Evolutionary conservation across 1,140 invertebrate genomes (phyloP).

Genomic region (Halesus radiatus): DNA sequence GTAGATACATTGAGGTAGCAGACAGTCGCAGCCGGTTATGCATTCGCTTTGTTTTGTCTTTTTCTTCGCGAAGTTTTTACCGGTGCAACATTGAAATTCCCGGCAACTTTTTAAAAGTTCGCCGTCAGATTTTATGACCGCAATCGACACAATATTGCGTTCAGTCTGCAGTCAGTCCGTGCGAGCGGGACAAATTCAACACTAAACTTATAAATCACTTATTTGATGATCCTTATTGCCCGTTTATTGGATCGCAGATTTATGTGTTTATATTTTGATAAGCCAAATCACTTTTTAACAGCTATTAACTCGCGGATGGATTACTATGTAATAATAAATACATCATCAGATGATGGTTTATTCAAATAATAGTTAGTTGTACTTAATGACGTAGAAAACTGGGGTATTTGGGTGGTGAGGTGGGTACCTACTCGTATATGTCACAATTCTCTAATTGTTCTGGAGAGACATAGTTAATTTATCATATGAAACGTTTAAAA

Average conservation of each 20-base stretch:
- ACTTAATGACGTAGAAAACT: too few species aligned
- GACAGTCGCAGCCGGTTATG: conserved; percentile 36
- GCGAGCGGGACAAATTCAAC: too few species aligned
- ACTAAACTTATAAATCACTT: conserved; percentile 29
- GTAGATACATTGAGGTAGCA: background rate
- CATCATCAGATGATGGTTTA: too few species aligned
- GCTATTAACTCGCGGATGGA: background rate
- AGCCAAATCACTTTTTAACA: conserved; percentile 11
- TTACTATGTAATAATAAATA: background rate
- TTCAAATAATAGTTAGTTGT: too few species aligned
- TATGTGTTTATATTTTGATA: conserved; percentile 37
- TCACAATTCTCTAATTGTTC: too few species aligned
- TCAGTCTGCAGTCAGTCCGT: too few species aligned
- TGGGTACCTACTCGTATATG: too few species aligned
- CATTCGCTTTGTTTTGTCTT: conserved; percentile 34
- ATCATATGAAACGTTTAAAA: too few species aligned
- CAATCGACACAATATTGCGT: background rate
- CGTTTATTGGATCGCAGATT: conserved; percentile 28
- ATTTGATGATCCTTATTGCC: conserved; percentile 17
- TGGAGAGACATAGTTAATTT: too few species aligned
- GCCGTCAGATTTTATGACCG: conserved; percentile 4
- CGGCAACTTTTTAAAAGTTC: conserved; percentile 30
- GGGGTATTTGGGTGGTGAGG: too few species aligned
- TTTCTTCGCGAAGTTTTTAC: conserved; percentile 27
- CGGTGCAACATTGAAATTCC: conserved; percentile 38